These are phyloP conservation scores for Cryptophagus acutangulus DNA, from an alignment of 2,888 invertebrate genomes.

Conservation along the genomic window DNA sequence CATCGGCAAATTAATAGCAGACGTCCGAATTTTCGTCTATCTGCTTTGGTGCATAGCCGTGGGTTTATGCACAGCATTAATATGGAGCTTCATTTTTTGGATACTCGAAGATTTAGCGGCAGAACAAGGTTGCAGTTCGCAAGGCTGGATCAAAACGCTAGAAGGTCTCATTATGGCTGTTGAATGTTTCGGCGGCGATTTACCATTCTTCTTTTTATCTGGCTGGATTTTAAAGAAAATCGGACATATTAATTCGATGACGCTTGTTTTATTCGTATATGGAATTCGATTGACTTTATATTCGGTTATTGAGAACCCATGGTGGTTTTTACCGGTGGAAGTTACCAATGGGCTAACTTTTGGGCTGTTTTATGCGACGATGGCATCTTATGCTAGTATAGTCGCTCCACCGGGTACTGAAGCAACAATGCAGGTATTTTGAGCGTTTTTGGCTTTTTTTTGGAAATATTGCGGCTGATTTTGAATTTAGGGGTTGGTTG, in stretches of 20 bases:
- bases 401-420: slow-evolving; percentile 80
- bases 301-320: slow-evolving; percentile 72
- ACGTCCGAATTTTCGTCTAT: slow-evolving; percentile 67
- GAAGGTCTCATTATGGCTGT: slow-evolving; percentile 44
- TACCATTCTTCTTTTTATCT: slow-evolving; percentile 83
- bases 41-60: slow-evolving; percentile 74
- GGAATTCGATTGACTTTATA: slow-evolving; percentile 78
- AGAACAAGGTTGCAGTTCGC: slow-evolving; percentile 43
- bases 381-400: slow-evolving; percentile 82
- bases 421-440: slow-evolving; percentile 73
- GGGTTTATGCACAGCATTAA: slow-evolving; percentile 76
- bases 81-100: slow-evolving; percentile 89
- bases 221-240: slow-evolving; percentile 71
- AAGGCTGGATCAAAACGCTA: slow-evolving; percentile 47
- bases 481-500: slow-evolving; percentile 69
- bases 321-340: slow-evolving; percentile 83
- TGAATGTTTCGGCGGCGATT: slow-evolving; percentile 80
- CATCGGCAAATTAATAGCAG: slow-evolving; percentile 61
- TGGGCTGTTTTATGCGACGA: slow-evolving; percentile 81
- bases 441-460: not conserved
- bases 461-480: not conserved
- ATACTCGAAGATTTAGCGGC: slow-evolving; percentile 68
- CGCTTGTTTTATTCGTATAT: slow-evolving; percentile 72
- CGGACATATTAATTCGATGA: slow-evolving; percentile 80
- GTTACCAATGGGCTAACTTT: slow-evolving; percentile 82